These are phyloP conservation scores for Phortica magna DNA, from an alignment of 2,888 invertebrate species.

Conservation along the genomic window DNA sequence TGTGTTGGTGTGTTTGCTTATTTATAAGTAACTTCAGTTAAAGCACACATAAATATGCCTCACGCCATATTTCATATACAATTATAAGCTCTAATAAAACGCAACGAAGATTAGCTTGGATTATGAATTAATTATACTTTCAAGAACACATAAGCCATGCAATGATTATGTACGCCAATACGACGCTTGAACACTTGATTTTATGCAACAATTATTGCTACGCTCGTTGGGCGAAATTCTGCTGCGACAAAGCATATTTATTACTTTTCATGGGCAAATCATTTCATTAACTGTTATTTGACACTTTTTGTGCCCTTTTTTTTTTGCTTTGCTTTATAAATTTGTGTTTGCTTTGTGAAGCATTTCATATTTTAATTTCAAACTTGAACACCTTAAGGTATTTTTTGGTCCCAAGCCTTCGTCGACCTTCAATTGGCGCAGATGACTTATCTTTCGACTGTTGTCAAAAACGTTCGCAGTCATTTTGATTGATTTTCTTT, in stretches of 20 bases:
- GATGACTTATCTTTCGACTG: background rate
- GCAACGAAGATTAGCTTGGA: background rate
- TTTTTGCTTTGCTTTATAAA: background rate
- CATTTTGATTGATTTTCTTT: slow-evolving; percentile 14
- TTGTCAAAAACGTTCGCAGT: background rate
- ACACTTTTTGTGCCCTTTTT: background rate
- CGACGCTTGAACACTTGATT: background rate
- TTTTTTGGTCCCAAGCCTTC: background rate
- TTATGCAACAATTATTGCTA: background rate
- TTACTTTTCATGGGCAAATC: background rate
- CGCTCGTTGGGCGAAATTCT: too few relatives aligned
- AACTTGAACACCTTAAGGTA: slow-evolving; percentile 21
- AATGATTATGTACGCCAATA: background rate
- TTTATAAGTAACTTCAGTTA: background rate
- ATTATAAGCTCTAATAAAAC: slow-evolving; percentile 15
- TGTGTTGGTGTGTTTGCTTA: background rate
- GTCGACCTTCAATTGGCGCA: background rate
- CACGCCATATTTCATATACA: background rate
- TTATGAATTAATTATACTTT: slow-evolving; percentile 7
- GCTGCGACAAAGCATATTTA: background rate
- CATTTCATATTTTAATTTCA: slow-evolving; percentile 25
- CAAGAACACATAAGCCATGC: background rate
- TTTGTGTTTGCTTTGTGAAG: background rate
- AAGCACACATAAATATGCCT: too few relatives aligned
- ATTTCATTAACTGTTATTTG: slow-evolving; percentile 8